These are phyloP conservation scores for Sturnus vulgaris DNA, from an alignment of 2,113 vertebrate species.

Conservation along the genomic window DNA sequence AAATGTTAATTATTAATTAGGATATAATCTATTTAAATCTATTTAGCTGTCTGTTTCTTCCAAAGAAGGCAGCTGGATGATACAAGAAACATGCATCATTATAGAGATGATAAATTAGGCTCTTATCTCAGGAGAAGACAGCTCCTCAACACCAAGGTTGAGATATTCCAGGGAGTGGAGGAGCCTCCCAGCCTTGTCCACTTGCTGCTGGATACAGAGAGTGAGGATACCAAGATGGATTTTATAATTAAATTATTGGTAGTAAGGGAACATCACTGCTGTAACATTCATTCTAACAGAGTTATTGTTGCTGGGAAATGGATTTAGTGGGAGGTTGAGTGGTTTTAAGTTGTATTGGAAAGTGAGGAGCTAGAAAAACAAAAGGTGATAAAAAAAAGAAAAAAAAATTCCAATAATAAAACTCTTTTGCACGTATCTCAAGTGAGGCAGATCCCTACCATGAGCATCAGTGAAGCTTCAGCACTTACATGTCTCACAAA, in stretches of 20 bases:
- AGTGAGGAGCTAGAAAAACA: neutral
- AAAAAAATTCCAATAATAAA: neutral
- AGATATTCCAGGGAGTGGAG: neutral
- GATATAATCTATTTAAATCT: conserved; percentile 24
- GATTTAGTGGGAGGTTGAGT: neutral
- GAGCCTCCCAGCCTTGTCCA: neutral
- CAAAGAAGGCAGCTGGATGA: conserved; percentile 11
- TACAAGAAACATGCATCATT: conserved; percentile 21
- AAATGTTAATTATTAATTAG: conserved; percentile 57
- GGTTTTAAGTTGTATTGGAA: neutral
- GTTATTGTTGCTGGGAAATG: neutral
- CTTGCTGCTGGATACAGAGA: neutral
- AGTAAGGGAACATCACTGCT: neutral
- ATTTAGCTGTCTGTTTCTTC: conserved; percentile 10
- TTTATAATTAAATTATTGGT: neutral
- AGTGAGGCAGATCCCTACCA: neutral
- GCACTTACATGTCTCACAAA: neutral
- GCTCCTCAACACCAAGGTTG: neutral
- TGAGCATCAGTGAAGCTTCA: neutral
- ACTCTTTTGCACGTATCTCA: neutral
- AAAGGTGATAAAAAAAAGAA: neutral
- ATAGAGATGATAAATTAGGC: conserved; percentile 17
- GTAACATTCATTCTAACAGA: neutral
- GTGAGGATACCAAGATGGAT: neutral
- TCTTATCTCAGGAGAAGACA: neutral